Evolutionary conservation across 2,797 vertebrate species (phyloP).

Genomic region (Chelidonichthys spinosus): DNA sequence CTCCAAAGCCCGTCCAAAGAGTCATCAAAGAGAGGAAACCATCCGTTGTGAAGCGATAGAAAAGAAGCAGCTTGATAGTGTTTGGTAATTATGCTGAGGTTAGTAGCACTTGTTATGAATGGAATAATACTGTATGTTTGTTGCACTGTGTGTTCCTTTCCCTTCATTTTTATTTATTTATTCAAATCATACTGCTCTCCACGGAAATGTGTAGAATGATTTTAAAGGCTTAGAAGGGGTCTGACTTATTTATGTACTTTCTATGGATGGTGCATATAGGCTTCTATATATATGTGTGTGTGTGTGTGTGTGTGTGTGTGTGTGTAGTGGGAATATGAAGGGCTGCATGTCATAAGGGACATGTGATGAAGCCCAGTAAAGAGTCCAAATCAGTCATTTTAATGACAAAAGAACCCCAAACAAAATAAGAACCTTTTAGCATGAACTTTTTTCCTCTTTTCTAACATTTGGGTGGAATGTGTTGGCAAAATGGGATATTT

Average conservation of each 20-base stretch:
- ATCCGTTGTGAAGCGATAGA: conserved; percentile 19
- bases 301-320: conserved; percentile 17
- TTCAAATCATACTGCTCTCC: conserved; percentile 46
- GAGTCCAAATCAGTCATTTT: conserved; percentile 70
- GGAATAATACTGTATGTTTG: conserved; percentile 27
- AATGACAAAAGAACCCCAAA: conserved; percentile 20
- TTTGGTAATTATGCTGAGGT: conserved; percentile 24
- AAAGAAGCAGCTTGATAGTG: conserved; percentile 24
- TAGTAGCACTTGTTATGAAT: conserved; percentile 33
- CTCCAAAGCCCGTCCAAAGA: conserved; percentile 60
- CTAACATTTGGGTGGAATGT: conserved; percentile 67
- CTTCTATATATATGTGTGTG: neutral
- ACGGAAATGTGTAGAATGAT: conserved; percentile 59
- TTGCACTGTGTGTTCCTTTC: conserved; percentile 37
- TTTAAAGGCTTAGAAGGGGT: conserved; percentile 51
- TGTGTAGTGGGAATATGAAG: conserved; percentile 41
- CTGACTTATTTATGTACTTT: conserved; percentile 49
- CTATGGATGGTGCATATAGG: conserved; percentile 49
- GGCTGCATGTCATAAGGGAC: conserved; percentile 40
- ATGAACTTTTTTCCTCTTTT: conserved; percentile 68
- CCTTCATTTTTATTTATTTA: conserved; percentile 30
- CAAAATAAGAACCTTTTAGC: conserved; percentile 55
- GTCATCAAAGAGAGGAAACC: conserved; percentile 38
- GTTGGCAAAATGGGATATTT: conserved; percentile 82
- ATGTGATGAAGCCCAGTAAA: conserved; percentile 42